These are phyloP conservation scores for Plusia festucae DNA, from an alignment of 2,888 invertebrate species.

Conservation along the genomic window DNA sequence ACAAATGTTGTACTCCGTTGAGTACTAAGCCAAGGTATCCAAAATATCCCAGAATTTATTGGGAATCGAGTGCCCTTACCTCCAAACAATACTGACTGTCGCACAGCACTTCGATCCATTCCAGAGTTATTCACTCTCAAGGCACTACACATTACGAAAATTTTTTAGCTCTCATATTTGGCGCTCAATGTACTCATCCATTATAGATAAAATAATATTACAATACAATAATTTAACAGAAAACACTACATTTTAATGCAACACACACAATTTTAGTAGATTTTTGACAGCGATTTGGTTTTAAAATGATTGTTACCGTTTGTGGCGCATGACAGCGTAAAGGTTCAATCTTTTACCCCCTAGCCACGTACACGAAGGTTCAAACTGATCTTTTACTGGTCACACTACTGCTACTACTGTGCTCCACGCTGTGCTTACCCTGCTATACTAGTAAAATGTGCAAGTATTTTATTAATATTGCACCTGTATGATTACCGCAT, in stretches of 20 bases:
- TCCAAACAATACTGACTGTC: conserved; percentile 36
- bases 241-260: conserved; percentile 15
- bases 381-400: background rate
- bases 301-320: background rate
- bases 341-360: background rate
- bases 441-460: no score
- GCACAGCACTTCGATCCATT: conserved; percentile 19
- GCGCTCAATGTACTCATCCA: background rate
- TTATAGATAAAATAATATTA: conserved; percentile 3
- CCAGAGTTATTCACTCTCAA: background rate
- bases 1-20: background rate
- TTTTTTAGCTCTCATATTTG: conserved; percentile 7
- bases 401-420: no score
- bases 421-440: no score
- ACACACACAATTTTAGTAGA: background rate
- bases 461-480: no score
- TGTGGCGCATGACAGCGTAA: background rate
- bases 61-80: conserved; percentile 21
- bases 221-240: background rate
- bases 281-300: conserved; percentile 2
- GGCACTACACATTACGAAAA: background rate
- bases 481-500: no score
- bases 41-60: background rate
- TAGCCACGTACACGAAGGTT: background rate
- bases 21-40: background rate